These are phyloP conservation scores for Drosophila tanythrix DNA, from an alignment of 2,888 invertebrate genomes.

Conservation along the genomic window DNA sequence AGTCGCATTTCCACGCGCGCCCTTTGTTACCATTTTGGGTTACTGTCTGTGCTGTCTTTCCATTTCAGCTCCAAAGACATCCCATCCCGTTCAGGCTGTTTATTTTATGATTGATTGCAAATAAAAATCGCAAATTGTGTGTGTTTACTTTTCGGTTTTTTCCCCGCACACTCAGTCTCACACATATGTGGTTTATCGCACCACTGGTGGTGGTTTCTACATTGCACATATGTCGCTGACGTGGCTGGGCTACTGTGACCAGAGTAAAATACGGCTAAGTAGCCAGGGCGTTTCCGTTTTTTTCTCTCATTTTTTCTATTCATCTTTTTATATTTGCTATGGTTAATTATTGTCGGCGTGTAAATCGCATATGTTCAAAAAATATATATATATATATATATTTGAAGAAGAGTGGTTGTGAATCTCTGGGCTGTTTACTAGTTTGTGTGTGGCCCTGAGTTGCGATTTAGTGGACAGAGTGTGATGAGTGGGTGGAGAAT, in stretches of 20 bases:
- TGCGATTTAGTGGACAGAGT: constrained; percentile 7
- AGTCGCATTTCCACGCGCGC: constrained; percentile 76
- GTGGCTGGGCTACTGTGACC: constrained; percentile 57
- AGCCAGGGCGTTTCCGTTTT: constrained; percentile 43
- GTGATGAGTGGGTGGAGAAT: background rate
- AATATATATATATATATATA: constrained; percentile 38
- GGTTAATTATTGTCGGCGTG: constrained; percentile 71
- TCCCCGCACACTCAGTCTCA: constrained; percentile 42
- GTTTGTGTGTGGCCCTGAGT: constrained; percentile 2
- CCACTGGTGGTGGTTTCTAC: constrained; percentile 52
- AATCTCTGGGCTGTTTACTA: constrained; percentile 10
- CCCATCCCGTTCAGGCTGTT: constrained; percentile 57
- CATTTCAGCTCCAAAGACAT: constrained; percentile 31
- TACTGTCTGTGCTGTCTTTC: background rate
- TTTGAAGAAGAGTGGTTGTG: constrained; percentile 19
- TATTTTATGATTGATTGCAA: constrained; percentile 81
- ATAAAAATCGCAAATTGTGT: constrained; percentile 79
- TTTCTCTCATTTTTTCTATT: constrained; percentile 23
- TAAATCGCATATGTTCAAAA: constrained; percentile 69
- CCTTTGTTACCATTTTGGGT: constrained; percentile 54
- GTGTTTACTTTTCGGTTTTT: constrained; percentile 73
- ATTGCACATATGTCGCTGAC: constrained; percentile 74
- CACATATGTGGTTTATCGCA: constrained; percentile 29
- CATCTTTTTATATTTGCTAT: constrained; percentile 44
- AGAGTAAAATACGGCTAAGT: constrained; percentile 40